A percentile compares a stretch with the other conserved stretches of the same genome.
Evolutionary conservation across 2,888 invertebrate genomes (phyloP).

Genomic region (Protonemura montana): DNA sequence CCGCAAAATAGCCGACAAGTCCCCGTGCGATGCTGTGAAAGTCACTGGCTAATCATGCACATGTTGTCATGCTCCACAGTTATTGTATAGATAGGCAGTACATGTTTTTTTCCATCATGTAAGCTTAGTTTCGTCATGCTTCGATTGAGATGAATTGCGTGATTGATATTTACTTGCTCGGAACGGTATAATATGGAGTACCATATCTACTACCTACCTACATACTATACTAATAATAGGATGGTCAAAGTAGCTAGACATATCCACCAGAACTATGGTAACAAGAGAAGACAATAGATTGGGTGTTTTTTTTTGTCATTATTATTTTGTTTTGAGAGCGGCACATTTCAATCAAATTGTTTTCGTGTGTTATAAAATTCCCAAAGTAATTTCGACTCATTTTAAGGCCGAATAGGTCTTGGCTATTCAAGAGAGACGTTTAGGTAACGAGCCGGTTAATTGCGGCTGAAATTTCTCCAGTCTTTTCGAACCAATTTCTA

Average conservation of each 20-base stretch:
- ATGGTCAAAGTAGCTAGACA: neutral
- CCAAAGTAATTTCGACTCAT: neutral
- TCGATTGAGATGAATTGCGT: neutral
- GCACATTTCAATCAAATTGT: neutral
- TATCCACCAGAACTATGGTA: neutral
- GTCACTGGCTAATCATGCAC: neutral
- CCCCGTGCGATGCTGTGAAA: neutral
- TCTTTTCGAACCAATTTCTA: neutral
- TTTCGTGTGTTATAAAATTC: neutral
- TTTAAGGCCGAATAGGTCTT: neutral
- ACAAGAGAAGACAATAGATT: neutral
- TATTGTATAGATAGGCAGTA: neutral
- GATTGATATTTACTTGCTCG: neutral
- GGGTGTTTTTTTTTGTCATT: neutral
- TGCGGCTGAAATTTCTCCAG: neutral
- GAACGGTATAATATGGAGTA: slow-evolving; percentile 4
- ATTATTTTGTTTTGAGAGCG: neutral
- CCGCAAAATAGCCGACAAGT: too few relatives aligned
- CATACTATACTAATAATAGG: neutral
- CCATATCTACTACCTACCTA: neutral
- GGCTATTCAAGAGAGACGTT: neutral
- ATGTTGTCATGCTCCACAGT: neutral
- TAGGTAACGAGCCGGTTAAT: neutral
- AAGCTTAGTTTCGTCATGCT: neutral
- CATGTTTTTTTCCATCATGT: neutral